phyloP scores from a whole-genome alignment of 2,888 invertebrate species.

The Allophyes oxyacanthae region DNA sequence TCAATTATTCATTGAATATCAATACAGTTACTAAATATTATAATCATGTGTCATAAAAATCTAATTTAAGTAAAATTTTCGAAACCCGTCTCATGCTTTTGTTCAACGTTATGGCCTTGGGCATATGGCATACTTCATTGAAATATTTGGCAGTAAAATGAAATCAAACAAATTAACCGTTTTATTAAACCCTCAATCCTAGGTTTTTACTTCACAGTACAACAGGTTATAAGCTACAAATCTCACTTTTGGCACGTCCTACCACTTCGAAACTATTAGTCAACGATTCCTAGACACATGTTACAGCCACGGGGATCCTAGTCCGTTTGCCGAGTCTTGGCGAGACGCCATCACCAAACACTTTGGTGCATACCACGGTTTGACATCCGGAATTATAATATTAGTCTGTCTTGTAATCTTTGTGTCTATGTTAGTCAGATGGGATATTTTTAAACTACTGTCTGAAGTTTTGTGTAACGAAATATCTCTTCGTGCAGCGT shows the following conservation, averaged over 20 bases:
- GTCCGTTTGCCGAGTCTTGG: slow-evolving; percentile 37
- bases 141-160: too few species aligned
- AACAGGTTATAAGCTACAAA: too few species aligned
- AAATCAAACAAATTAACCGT: too few species aligned
- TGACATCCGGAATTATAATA: slow-evolving; percentile 52
- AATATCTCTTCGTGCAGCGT: not conserved
- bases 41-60: not conserved
- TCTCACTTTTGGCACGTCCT: slow-evolving; percentile 21
- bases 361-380: slow-evolving; percentile 37
- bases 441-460: slow-evolving; percentile 36
- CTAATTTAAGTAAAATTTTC: not conserved
- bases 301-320: slow-evolving; percentile 34
- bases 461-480: slow-evolving; percentile 34
- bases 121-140: too few species aligned
- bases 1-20: not conserved
- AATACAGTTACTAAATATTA: not conserved
- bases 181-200: too few species aligned
- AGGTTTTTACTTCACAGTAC: too few species aligned
- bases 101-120: too few species aligned
- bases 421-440: slow-evolving; percentile 43
- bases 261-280: slow-evolving; percentile 22
- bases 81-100: too few species aligned
- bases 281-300: slow-evolving; percentile 46
- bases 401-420: slow-evolving; percentile 29
- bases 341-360: slow-evolving; percentile 34